Evolutionary conservation across 2,113 vertebrate species (phyloP), one percentile per base, ranked within the genome.

Genomic region (Dicentrarchus labrax): DNA sequence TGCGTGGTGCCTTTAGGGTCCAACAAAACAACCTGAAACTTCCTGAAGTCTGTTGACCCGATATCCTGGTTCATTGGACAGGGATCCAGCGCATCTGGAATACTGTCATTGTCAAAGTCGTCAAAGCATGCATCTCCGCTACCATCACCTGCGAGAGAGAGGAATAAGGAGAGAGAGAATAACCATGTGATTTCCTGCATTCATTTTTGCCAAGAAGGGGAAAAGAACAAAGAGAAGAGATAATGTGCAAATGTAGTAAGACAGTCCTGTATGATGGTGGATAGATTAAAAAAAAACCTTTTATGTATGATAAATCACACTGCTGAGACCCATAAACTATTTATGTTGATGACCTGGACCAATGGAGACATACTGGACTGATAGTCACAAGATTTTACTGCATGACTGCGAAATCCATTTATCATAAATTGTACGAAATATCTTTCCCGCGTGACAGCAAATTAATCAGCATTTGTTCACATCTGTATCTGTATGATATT

Each of bases 1-100:
- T 99, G 98, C 2, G 97, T 97, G 80, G 98, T 99, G 72, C 98
- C 98, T 92, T 97, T 97, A 38, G 98, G 98, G 89, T 99, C 98
- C 91, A 99, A 71, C 45, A 96, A 96, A 61, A 99, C 98, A 94
- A 98, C 98, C 87, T 99, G 98, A 91, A 99, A 99, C 90, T 97
- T 99, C 82, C 97, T 95, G 91, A 99, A 98, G 94, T 99, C 98
- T 0, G 98, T 99, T 74, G 96, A 95, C 7, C 96, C 95, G 64
- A 99, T 98, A 64, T 95, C 97, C 39, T 94, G 93, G 88, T 99
- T 99, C 84, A 98, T 96, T 0, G 98, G 98, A 66, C 98, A 99
- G 0, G 96, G 96, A 11, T 99, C 98, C 62, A 96, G 91, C 0
- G 97, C 96, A 83, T 99, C 98, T 0, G 97, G 98, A 81, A 99